Percentiles rank a stretch among this genome's conserved stretches.
Evolutionary conservation across 2,113 vertebrate species (phyloP).

Genomic region (Polypterus senegalus): DNA sequence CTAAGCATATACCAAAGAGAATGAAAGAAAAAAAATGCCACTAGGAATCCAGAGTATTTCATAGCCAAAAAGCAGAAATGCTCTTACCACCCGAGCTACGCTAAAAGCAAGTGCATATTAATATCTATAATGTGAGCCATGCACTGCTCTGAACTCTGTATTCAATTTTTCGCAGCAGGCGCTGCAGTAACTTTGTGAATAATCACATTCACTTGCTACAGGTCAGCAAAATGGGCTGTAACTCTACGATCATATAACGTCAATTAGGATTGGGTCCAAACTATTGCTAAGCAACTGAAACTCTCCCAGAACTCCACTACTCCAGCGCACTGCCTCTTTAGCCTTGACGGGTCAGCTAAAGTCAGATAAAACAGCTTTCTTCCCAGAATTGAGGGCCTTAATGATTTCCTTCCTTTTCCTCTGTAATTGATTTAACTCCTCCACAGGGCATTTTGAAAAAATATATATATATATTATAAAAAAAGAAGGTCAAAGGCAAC

Average conservation of each 20-base stretch:
- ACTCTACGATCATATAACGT: background rate
- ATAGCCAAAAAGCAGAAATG: too few relatives aligned
- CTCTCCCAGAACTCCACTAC: background rate
- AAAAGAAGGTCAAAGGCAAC: background rate
- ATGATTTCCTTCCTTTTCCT: constrained; percentile 4
- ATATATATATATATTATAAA: background rate
- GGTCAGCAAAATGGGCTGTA: background rate
- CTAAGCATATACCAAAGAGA: too few relatives aligned
- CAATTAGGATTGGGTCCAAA: background rate
- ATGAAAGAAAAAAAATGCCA: too few relatives aligned
- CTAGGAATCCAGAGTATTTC: too few relatives aligned
- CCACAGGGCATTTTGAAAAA: constrained; percentile 1
- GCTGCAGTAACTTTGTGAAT: too few relatives aligned
- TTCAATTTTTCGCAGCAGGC: too few relatives aligned
- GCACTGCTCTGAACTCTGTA: too few relatives aligned
- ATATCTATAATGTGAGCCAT: too few relatives aligned
- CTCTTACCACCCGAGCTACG: too few relatives aligned
- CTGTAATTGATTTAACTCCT: background rate
- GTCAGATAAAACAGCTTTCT: constrained; percentile 3
- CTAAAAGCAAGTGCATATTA: too few relatives aligned
- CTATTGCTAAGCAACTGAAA: background rate
- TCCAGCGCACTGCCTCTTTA: background rate
- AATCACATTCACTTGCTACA: too few relatives aligned
- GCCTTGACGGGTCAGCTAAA: background rate
- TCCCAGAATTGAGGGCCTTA: constrained; percentile 8